These are phyloP conservation scores for Xanthostigma xanthostigma DNA, from an alignment of 2,888 invertebrate genomes.

Conservation along the genomic window DNA sequence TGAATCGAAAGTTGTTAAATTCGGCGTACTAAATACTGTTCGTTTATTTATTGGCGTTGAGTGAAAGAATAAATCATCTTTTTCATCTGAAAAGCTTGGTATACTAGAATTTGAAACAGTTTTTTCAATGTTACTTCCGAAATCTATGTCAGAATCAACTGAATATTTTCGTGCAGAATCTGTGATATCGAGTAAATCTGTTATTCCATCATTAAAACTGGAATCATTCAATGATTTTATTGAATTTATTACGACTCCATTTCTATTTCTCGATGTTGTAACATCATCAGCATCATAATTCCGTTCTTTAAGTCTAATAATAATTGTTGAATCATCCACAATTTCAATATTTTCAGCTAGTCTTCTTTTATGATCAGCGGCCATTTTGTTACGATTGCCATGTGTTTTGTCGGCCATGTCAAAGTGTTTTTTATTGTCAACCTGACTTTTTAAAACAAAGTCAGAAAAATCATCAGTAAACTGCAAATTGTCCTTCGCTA, in stretches of 20 bases:
- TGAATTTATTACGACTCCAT: no score
- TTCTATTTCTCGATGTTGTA: no score
- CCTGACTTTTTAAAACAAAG: background rate
- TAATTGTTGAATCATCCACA: background rate
- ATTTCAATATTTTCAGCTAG: background rate
- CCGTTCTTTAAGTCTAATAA: background rate
- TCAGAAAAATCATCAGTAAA: background rate
- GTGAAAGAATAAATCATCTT: conserved; percentile 17
- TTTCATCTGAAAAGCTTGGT: conserved; percentile 18
- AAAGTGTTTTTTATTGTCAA: background rate
- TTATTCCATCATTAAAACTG: conserved; percentile 4
- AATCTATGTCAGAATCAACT: conserved; percentile 18
- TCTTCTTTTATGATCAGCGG: background rate
- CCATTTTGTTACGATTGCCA: background rate
- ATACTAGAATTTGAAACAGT: conserved; percentile 27
- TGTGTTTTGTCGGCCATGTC: background rate
- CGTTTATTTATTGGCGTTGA: conserved; percentile 18
- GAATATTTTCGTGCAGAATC: background rate
- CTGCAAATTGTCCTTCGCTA: conserved; percentile 11
- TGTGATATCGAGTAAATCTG: conserved; percentile 2
- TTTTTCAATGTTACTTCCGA: conserved; percentile 24
- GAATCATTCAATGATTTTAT: background rate
- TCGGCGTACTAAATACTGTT: conserved; percentile 41
- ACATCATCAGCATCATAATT: no score
- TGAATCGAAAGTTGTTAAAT: conserved; percentile 31